phyloP scores from a whole-genome alignment of 92 coral and sea anemone genomes.

The Epizoanthus ramosus region DNA sequence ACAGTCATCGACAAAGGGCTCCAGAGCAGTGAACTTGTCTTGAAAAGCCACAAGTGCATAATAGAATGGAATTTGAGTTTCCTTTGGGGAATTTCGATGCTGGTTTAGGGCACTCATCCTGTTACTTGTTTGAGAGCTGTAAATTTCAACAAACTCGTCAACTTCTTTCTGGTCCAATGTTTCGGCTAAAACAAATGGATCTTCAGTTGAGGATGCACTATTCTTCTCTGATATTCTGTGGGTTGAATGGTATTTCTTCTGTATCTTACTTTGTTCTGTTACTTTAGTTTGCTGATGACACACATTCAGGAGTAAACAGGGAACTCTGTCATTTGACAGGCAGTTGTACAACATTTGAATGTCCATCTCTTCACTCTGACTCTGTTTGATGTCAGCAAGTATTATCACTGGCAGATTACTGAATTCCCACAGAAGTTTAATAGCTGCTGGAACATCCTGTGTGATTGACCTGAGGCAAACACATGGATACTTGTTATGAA shows the following conservation, averaged over 20 bases:
- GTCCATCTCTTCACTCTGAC: conserved; percentile 58
- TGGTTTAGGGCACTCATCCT: conserved; percentile 26
- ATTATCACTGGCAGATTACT: conserved; percentile 58
- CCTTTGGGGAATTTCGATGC: conserved; percentile 34
- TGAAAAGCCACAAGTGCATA: conserved; percentile 62
- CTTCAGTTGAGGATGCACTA: background rate
- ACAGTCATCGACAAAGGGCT: conserved; percentile 65
- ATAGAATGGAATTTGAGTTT: conserved; percentile 67
- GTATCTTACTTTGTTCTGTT: too few relatives aligned
- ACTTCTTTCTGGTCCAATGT: conserved; percentile 29
- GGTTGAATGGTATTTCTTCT: background rate
- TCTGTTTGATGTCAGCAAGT: conserved; percentile 56
- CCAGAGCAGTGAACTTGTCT: conserved; percentile 55
- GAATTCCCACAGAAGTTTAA: conserved; percentile 53
- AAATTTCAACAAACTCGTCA: conserved; percentile 32
- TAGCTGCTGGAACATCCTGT: conserved; percentile 56
- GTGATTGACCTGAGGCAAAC: conserved; percentile 54
- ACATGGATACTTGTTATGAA: conserved; percentile 58
- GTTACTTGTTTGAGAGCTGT: conserved; percentile 38
- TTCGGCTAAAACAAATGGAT: conserved; percentile 39
- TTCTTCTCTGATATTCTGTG: conserved; percentile 23
- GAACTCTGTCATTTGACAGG: conserved; percentile 62
- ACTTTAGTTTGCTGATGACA: conserved; percentile 33
- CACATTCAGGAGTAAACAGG: conserved; percentile 57
- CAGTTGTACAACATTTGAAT: conserved; percentile 50